Evolutionary conservation across 30 jellyfish, hydroid and myxozoan species (phyloP).

Genomic region (Cassiopea andromeda): DNA sequence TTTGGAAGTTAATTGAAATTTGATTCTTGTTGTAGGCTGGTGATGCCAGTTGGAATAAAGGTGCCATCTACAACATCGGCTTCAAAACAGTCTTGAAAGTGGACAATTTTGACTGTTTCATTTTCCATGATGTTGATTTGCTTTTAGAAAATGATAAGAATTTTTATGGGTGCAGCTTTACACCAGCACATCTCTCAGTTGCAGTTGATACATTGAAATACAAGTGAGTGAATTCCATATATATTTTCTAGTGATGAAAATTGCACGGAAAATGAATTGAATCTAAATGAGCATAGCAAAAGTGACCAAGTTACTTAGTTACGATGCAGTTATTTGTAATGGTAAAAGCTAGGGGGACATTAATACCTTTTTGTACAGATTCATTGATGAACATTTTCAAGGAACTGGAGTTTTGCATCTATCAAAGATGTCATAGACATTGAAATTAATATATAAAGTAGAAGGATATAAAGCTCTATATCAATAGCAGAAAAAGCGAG

Average conservation of each 20-base stretch:
- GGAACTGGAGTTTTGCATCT: no score
- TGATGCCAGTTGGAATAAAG: constrained; percentile 58
- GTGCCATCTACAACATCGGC: constrained; percentile 73
- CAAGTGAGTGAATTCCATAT: constrained; percentile 46
- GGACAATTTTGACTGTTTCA: constrained; percentile 57
- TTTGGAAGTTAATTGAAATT: background rate
- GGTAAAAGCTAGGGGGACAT: no score
- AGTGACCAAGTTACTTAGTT: no score
- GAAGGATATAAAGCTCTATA: no score
- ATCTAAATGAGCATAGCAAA: no score
- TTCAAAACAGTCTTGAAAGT: constrained; percentile 30
- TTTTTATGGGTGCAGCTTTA: constrained; percentile 76
- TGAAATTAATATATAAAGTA: no score
- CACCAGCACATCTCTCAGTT: constrained; percentile 90
- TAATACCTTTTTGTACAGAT: no score
- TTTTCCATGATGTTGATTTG: constrained; percentile 69
- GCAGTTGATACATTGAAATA: constrained; percentile 81
- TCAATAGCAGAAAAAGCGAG: no score
- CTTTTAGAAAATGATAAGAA: constrained; percentile 69
- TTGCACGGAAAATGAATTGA: no score
- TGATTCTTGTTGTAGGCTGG: constrained; percentile 50
- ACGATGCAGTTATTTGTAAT: no score
- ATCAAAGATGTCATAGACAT: no score
- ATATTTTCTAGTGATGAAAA: background rate
- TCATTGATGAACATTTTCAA: no score